Base-by-base conservation (phyloP, 2,797 vertebrate genomes). In the Hippopotamyrus pictus region DNA sequence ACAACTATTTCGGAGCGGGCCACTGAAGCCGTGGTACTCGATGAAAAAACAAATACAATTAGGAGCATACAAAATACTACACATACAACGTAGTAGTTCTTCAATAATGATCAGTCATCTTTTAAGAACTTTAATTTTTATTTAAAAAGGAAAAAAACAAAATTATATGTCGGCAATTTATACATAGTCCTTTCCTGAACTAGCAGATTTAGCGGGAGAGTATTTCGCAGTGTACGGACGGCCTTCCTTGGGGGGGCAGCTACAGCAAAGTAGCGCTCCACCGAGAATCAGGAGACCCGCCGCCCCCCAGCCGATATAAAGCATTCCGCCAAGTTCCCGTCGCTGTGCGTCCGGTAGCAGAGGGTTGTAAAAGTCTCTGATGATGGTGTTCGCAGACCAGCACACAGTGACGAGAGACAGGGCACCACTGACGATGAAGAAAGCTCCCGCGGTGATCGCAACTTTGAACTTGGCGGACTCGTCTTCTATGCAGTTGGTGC, bases 251-350 rank as follows among this genome's bases (percentile, higher is more conserved):
- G 93, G 88, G 0, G 93, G 91, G 59, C 96, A 95, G 89, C 95
- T 94, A 88, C 95, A 96, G 92, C 95, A 98, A 8, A 99, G 97
- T 6, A 98, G 94, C 0, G 89, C 95, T 0, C 97, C 98, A 0
- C 97, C 98, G 0, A 97, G 93, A 89, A 98, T 90, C 89, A 98
- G 93, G 3, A 99, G 94, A 0, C 94, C 96, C 0, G 97, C 94
- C 1, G 97, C 94, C 0, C 97, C 97, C 98, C 98, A 99, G 92
- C 98, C 98, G 9, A 97, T 90, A 17, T 98, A 99, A 88, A 99
- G 93, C 0, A 97, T 97, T 0, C 97, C 95, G 0, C 98, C 98
- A 90, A 99, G 94, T 92, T 98, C 97, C 46, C 98, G 95, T 93
- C 97, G 96, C 92, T 95, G 94, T 48, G 93, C 87, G 17, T 96